Evolutionary conservation across 1,140 invertebrate species (phyloP).

Genomic region (Thaumetopoea pityocampa): DNA sequence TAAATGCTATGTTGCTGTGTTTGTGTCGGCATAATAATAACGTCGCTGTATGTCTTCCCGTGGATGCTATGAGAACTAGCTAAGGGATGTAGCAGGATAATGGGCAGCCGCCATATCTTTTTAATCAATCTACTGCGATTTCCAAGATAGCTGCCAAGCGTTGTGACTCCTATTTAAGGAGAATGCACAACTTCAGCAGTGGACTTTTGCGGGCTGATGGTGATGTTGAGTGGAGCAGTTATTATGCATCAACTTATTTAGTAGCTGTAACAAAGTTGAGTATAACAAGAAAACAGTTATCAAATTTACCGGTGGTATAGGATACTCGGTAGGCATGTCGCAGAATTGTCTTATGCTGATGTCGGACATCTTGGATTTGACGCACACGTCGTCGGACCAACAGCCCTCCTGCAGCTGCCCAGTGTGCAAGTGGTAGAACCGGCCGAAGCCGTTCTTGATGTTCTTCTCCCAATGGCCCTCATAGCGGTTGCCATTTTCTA

Average conservation of each 20-base stretch:
- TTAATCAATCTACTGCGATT: neutral
- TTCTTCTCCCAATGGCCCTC: slow-evolving; percentile 78
- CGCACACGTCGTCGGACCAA: slow-evolving; percentile 74
- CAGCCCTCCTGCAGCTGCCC: slow-evolving; percentile 79
- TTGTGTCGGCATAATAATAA: no score
- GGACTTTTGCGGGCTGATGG: no score
- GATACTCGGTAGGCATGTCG: slow-evolving; percentile 71
- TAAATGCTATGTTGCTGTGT: no score
- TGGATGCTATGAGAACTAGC: no score
- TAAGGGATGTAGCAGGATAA: no score
- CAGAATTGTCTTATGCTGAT: slow-evolving; percentile 76
- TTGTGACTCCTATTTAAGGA: no score
- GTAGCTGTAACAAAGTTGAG: slow-evolving; percentile 5
- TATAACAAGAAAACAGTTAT: neutral
- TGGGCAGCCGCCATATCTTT: neutral
- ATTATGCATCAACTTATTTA: no score
- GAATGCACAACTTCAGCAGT: no score
- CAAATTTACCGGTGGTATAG: slow-evolving; percentile 71
- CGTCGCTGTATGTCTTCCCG: no score
- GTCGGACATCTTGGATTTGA: slow-evolving; percentile 74
- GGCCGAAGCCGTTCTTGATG: slow-evolving; percentile 76
- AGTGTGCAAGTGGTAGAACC: slow-evolving; percentile 77
- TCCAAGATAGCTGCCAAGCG: no score
- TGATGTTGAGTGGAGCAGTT: no score
- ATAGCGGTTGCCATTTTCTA: slow-evolving; percentile 78